Percentiles rank a stretch among this genome's conserved stretches.
Evolutionary conservation across 2,113 vertebrate species (phyloP).

Genomic region (Agelaius tricolor): DNA sequence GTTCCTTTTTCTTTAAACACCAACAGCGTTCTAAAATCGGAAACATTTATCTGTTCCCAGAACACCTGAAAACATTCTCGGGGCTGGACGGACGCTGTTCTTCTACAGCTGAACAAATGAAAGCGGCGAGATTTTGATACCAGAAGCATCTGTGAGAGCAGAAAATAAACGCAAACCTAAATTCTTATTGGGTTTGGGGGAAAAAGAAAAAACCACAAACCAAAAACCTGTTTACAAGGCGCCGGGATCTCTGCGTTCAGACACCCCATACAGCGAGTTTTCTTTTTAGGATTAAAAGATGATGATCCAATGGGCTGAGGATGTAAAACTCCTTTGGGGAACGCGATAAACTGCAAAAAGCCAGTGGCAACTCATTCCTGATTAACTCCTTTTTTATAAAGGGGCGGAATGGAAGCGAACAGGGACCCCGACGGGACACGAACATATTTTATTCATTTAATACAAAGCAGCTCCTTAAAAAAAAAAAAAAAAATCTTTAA

Average conservation of each 20-base stretch:
- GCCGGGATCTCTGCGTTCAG: neutral
- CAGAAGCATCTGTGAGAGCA: neutral
- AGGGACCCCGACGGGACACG: conserved; percentile 9
- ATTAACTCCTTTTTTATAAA: conserved; percentile 26
- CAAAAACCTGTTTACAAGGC: neutral
- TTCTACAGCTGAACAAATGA: neutral
- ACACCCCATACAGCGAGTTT: neutral
- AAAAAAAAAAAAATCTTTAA: neutral
- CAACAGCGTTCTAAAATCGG: neutral
- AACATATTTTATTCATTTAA: conserved; percentile 69
- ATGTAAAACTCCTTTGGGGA: neutral
- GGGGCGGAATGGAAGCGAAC: conserved; percentile 16
- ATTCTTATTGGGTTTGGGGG: neutral
- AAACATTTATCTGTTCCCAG: neutral
- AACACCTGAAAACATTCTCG: conserved; percentile 13
- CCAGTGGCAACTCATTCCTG: neutral
- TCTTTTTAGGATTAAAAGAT: neutral
- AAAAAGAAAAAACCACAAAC: neutral
- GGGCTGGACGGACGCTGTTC: neutral
- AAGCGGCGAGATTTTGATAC: neutral
- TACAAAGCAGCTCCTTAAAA: conserved; percentile 42
- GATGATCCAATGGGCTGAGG: neutral
- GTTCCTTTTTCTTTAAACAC: neutral
- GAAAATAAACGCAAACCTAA: neutral
- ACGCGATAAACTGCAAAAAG: neutral